A percentile compares a stretch with the other conserved stretches of the same genome.
Evolutionary conservation across 2,888 invertebrate genomes (phyloP).

Genomic region (Tridacna gigas): DNA sequence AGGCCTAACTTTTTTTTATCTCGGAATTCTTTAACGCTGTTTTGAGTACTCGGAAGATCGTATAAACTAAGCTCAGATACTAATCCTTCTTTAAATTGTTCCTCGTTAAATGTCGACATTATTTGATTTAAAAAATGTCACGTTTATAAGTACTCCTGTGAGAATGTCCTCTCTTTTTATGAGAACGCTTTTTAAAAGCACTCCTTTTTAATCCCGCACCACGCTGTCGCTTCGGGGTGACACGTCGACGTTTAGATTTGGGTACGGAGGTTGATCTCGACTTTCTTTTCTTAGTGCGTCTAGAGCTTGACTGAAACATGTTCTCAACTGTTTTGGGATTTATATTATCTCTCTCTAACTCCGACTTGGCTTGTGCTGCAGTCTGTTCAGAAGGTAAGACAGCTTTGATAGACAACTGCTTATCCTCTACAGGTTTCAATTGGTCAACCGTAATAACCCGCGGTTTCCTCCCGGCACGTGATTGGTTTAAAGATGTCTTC

Average conservation of each 20-base stretch:
- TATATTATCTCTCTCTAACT: slow-evolving; percentile 52
- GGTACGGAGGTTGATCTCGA: not conserved
- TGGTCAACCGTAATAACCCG: slow-evolving; percentile 34
- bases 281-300: slow-evolving; percentile 18
- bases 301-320: slow-evolving; percentile 24
- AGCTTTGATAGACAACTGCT: slow-evolving; percentile 38
- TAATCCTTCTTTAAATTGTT: slow-evolving; percentile 21
- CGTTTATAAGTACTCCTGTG: slow-evolving; percentile 1
- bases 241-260: slow-evolving; percentile 10
- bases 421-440: slow-evolving; percentile 21
- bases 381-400: slow-evolving; percentile 55
- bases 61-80: slow-evolving; percentile 16
- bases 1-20: slow-evolving; percentile 21
- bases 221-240: not conserved
- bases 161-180: slow-evolving; percentile 12
- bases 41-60: slow-evolving; percentile 32
- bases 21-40: not conserved
- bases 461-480: slow-evolving; percentile 36
- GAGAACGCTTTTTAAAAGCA: not conserved
- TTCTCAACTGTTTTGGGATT: slow-evolving; percentile 31
- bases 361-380: slow-evolving; percentile 44
- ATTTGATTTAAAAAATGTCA: slow-evolving; percentile 28
- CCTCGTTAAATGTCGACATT: slow-evolving; percentile 16
- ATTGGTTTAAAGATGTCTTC: slow-evolving; percentile 37
- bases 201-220: slow-evolving; percentile 4